Percentiles rank a stretch among this genome's conserved stretches.
Evolutionary conservation across 2,113 vertebrate genomes (phyloP).

Genomic region (Rhabdomys dilectus): DNA sequence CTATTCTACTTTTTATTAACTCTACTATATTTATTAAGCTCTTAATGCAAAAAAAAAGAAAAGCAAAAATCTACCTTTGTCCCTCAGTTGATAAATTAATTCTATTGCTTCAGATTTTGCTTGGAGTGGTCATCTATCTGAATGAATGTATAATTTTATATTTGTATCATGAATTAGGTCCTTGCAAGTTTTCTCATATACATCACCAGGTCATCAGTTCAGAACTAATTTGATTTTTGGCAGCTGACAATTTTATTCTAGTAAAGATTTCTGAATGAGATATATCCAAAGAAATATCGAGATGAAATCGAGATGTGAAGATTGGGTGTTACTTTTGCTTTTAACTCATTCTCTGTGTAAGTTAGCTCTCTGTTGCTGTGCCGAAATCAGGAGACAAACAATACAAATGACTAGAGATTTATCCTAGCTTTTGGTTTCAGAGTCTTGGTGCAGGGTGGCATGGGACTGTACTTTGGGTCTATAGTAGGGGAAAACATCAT

Average conservation of each 20-base stretch:
- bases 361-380: not conserved
- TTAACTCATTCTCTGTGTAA: not conserved
- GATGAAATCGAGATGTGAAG: not conserved
- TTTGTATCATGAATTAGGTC: not conserved
- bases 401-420: not conserved
- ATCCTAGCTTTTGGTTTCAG: not conserved
- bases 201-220: not conserved
- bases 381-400: not conserved
- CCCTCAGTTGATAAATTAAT: not conserved
- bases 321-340: not conserved
- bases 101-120: slow-evolving; percentile 25
- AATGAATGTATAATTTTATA: not conserved
- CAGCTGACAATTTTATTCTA: slow-evolving; percentile 23
- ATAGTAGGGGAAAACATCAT: not conserved
- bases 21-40: slow-evolving; percentile 7
- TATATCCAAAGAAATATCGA: not conserved
- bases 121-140: not conserved
- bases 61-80: slow-evolving; percentile 31
- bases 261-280: slow-evolving; percentile 29
- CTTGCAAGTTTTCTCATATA: not conserved
- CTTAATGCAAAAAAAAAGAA: slow-evolving; percentile 7
- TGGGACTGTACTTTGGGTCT: not conserved
- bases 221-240: slow-evolving; percentile 23
- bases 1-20: not conserved
- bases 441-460: not conserved